phyloP scores from a whole-genome alignment of 2,888 invertebrate species.

The Pseudococcus longispinus region DNA sequence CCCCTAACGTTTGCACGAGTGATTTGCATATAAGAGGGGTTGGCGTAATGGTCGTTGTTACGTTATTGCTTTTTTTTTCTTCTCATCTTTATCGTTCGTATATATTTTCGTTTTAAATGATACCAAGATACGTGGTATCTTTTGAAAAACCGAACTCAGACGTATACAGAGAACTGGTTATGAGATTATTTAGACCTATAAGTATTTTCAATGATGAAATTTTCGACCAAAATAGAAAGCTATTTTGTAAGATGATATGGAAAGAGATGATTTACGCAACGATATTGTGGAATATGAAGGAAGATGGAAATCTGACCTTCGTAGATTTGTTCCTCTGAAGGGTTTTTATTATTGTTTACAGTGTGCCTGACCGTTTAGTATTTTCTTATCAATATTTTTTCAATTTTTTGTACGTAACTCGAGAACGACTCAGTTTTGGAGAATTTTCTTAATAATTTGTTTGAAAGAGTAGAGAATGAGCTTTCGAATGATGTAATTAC shows the following conservation, averaged over 20 bases:
- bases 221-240: background rate
- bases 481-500: too few relatives aligned
- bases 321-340: background rate
- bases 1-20: background rate
- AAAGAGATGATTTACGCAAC: background rate
- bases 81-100: background rate
- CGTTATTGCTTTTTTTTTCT: background rate
- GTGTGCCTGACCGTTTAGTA: too few relatives aligned
- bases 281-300: background rate
- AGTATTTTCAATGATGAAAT: background rate
- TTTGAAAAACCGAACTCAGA: background rate
- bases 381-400: too few relatives aligned
- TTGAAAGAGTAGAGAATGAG: too few relatives aligned
- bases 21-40: conserved; percentile 8
- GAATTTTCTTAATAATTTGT: too few relatives aligned
- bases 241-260: background rate
- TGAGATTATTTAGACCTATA: background rate
- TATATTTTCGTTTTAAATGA: background rate
- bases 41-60: background rate
- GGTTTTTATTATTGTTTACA: too few relatives aligned
- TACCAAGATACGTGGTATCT: background rate
- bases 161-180: background rate
- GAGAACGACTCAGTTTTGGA: too few relatives aligned
- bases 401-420: too few relatives aligned
- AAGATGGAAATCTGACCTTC: background rate